Evolutionary conservation across 2,113 vertebrate species (phyloP), one percentile per base, ranked within the genome.

Genomic region (Pollimyrus isidori): DNA sequence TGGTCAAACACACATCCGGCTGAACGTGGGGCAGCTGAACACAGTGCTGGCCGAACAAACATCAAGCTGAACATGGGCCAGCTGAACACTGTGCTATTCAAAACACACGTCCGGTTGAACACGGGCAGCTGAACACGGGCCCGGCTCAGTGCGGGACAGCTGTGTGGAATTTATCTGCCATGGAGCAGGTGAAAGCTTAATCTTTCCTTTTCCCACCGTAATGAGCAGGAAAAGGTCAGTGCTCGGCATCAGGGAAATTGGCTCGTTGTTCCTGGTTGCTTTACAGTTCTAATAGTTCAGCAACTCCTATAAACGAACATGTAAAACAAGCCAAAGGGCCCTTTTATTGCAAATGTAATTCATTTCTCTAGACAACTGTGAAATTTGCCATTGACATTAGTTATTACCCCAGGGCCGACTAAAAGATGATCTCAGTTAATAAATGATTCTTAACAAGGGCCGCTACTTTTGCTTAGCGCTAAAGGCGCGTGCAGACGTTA

Each of bases 331-430:
- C 97, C 97, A 95, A 96, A 97, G 97, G 96, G 97, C 96, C 95
- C 96, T 97, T 98, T 98, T 97, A 97, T 96, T 97, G 96, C 97
- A 97, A 97, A 97, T 98, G 96, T 97, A 97, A 98, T 99, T 98
- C 97, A 97, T 98, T 98, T 98, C 97, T 98, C 97, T 97, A 98
- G 97, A 98, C 97, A 98, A 98, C 97, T 99, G 97, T 98, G 97
- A 99, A 98, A 98, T 98, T 97, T 97, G 96, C 97, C 97, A 97
- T 97, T 98, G 97, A 98, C 97, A 98, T 98, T 98, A 99, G 97
- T 97, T 97, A 97, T 97, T 97, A 98, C 96, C 97, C 97, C 95
- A 95, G 97, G 97, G 97, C 97, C 95, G 97, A 97, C 96, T 95
- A 97, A 98, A 88, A 98, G 97, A 98, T 97, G 97, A 98, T 98